Percentiles rank a stretch among this genome's conserved stretches.
Evolutionary conservation across 2,888 invertebrate species (phyloP).

Genomic region (Chymomyza procnemis): DNA sequence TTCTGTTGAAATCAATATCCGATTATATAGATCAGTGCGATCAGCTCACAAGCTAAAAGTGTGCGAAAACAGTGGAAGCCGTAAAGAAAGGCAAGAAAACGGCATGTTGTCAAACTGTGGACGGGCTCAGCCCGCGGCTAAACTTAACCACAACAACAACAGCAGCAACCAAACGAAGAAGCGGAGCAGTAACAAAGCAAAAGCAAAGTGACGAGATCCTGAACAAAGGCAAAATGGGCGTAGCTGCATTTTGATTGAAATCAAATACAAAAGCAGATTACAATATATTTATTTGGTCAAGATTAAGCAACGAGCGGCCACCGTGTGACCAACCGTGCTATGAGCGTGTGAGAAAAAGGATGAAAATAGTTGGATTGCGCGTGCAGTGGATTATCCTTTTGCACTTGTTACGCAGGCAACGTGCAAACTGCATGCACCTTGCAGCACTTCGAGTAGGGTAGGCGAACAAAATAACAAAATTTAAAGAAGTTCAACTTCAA

Average conservation of each 20-base stretch:
- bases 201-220: not conserved
- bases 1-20: conserved; percentile 70
- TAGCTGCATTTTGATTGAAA: conserved; percentile 69
- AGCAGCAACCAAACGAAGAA: not conserved
- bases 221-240: conserved; percentile 52
- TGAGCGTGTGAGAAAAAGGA: conserved; percentile 32
- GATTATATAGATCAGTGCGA: conserved; percentile 65
- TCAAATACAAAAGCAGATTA: conserved; percentile 68
- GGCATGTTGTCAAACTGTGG: conserved; percentile 69
- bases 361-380: conserved; percentile 47
- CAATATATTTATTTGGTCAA: conserved; percentile 64
- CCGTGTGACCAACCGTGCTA: not conserved
- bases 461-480: conserved; percentile 49
- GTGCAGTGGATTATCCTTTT: conserved; percentile 63
- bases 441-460: conserved; percentile 17
- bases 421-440: not conserved
- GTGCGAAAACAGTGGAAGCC: conserved; percentile 26
- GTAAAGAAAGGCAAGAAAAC: conserved; percentile 44
- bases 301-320: conserved; percentile 12
- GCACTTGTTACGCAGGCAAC: conserved; percentile 49
- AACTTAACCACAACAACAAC: conserved; percentile 34
- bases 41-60: conserved; percentile 41
- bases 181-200: not conserved
- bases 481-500: conserved; percentile 58
- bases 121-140: conserved; percentile 57